A percentile compares a stretch with the other conserved stretches of the same genome.
Evolutionary conservation across 2,888 invertebrate genomes (phyloP).

Genomic region (Agrotis exclamationis): DNA sequence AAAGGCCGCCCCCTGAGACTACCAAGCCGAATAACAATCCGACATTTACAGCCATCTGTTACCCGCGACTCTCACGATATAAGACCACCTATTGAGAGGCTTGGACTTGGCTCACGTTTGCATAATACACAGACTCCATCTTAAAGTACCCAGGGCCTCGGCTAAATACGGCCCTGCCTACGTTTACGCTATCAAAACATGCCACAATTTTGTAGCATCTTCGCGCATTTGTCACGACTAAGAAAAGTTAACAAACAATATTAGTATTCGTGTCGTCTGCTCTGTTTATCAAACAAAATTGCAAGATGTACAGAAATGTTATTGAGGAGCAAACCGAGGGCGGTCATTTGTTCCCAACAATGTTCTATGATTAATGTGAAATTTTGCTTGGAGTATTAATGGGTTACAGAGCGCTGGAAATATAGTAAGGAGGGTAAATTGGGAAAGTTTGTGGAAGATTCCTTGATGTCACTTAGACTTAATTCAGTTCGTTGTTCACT

Average conservation of each 20-base stretch:
- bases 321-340: conserved; percentile 51
- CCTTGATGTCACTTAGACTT: neutral
- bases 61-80: too few species aligned
- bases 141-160: too few species aligned
- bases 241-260: conserved; percentile 45
- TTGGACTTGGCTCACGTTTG: too few species aligned
- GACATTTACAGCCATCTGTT: too few species aligned
- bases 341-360: conserved; percentile 61
- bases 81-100: too few species aligned
- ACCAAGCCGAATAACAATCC: too few species aligned
- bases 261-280: conserved; percentile 56
- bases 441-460: neutral
- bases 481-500: too few species aligned
- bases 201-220: conserved; percentile 40
- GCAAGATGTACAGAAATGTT: conserved; percentile 57
- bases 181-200: conserved; percentile 42
- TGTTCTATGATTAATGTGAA: conserved; percentile 57
- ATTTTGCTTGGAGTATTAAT: conserved; percentile 33
- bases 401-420: conserved; percentile 27
- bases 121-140: too few species aligned
- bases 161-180: too few species aligned
- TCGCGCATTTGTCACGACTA: conserved; percentile 40
- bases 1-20: too few species aligned
- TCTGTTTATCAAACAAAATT: conserved; percentile 63
- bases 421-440: neutral